Base-by-base conservation (phyloP, 2,797 vertebrate genomes). In the Acipenser oxyrinchus region DNA sequence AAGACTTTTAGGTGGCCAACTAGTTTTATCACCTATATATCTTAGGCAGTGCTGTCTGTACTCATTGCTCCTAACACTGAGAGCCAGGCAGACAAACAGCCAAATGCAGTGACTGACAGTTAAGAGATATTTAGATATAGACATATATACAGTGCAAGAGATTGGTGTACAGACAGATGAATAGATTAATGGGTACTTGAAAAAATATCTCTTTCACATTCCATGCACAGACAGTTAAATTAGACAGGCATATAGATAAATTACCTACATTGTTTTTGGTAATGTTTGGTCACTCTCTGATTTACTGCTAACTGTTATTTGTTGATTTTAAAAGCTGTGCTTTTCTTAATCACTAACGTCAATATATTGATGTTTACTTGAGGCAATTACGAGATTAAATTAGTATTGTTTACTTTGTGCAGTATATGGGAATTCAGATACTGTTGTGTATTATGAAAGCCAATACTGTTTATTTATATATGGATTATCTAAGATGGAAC, bases 251-350 rank as follows among this genome's bases (percentile, higher is more conserved):
- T 73, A 87, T 87, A 73, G 85, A 89, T 89, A 71, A 87, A 88
- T 89, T 87, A 86, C 73, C 78, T 74, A 37, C 37, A 37, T 5
- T 87, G 83, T 76, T 81, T 71, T 78, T 72, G 64, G 75, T 86
- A 82, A 87, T 84, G 75, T 84, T 86, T 78, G 80, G 79, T 81
- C 78, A 82, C 83, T 84, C 83, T 84, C 74, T 82, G 81, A 86
- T 80, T 75, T 53, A 18, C 78, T 71, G 78, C 83, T 82, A 83
- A 86, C 83, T 81, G 81, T 77, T 77, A 77, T 79, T 55, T 74
- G 81, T 70, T 11, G 37, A 75, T 79, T 79, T 84, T 87, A 79
- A 84, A 83, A 84, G 77, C 77, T 79, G 79, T 75, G 83, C 81
- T 83, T 83, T 81, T 80, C 73, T 82, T 75, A 78, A 79, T 86